Evolutionary conservation across 2,888 invertebrate species (phyloP).

Genomic region (Alviniconcha strummeri): DNA sequence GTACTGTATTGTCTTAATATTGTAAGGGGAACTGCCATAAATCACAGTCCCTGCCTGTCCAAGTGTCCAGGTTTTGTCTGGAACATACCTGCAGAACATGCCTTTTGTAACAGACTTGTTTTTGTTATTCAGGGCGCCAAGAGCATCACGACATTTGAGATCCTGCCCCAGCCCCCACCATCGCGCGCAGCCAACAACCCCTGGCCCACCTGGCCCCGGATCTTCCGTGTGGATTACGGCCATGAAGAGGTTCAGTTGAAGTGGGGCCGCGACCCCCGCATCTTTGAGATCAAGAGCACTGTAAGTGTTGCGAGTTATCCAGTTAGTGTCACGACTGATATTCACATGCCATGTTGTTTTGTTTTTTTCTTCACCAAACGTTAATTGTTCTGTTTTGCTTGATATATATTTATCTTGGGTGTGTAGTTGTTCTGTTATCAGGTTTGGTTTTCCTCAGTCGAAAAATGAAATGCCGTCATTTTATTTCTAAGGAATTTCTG

Average conservation of each 20-base stretch:
- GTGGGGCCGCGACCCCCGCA: slow-evolving; percentile 85
- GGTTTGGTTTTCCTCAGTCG: no score
- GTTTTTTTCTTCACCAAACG: background rate
- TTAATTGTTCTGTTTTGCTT: no score
- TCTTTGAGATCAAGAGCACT: slow-evolving; percentile 94
- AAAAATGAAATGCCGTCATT: no score
- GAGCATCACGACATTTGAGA: slow-evolving; percentile 96
- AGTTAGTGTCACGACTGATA: no score
- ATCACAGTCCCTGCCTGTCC: no score
- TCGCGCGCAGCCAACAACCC: slow-evolving; percentile 91
- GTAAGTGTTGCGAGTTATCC: slow-evolving; percentile 66
- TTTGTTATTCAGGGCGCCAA: slow-evolving; percentile 84
- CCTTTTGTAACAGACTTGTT: background rate
- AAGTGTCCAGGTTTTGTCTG: no score
- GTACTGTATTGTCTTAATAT: no score
- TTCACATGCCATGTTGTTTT: background rate
- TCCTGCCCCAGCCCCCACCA: slow-evolving; percentile 92
- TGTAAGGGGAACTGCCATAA: no score
- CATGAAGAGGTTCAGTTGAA: slow-evolving; percentile 94
- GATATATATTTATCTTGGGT: no score
- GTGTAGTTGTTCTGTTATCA: no score
- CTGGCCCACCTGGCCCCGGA: slow-evolving; percentile 98
- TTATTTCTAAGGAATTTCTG: slow-evolving; percentile 83
- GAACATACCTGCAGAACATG: no score
- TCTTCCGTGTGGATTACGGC: slow-evolving; percentile 97